These are phyloP conservation scores for Lepus americanus DNA, from an alignment of 2,113 vertebrate species.

Conservation along the genomic window DNA sequence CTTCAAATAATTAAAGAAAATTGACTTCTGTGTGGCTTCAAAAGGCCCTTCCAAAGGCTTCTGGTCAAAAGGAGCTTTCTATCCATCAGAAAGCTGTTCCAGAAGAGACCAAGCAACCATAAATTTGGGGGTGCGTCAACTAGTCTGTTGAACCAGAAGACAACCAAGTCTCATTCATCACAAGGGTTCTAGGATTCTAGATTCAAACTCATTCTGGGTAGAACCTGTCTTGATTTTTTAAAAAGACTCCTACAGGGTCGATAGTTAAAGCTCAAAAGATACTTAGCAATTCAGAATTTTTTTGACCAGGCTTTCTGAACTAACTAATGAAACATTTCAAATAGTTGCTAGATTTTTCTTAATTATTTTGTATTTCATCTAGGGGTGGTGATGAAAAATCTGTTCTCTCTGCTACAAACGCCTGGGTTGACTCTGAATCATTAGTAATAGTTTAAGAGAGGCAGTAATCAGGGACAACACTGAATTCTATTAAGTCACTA, in stretches of 20 bases:
- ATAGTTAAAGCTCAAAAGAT: neutral
- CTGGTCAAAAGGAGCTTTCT: neutral
- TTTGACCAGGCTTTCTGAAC: neutral
- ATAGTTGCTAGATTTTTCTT: neutral
- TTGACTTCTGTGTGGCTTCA: neutral
- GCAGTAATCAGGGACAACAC: neutral
- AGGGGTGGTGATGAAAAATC: neutral
- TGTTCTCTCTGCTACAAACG: conserved; percentile 38
- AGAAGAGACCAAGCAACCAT: neutral
- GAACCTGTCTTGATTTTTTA: neutral
- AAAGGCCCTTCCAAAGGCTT: neutral
- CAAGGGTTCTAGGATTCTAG: neutral
- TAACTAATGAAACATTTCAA: conserved; percentile 20
- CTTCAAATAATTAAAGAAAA: conserved; percentile 28
- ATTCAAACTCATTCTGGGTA: neutral
- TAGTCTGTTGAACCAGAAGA: neutral
- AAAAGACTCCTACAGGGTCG: neutral
- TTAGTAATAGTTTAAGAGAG: neutral
- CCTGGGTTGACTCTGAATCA: neutral
- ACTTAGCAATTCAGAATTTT: neutral
- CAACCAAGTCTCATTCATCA: neutral
- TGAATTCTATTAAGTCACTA: neutral
- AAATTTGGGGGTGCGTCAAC: neutral
- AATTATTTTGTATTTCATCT: neutral
- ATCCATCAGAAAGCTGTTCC: neutral